phyloP scores from a whole-genome alignment of 2,113 vertebrate species.

The Paratilapia polleni region DNA sequence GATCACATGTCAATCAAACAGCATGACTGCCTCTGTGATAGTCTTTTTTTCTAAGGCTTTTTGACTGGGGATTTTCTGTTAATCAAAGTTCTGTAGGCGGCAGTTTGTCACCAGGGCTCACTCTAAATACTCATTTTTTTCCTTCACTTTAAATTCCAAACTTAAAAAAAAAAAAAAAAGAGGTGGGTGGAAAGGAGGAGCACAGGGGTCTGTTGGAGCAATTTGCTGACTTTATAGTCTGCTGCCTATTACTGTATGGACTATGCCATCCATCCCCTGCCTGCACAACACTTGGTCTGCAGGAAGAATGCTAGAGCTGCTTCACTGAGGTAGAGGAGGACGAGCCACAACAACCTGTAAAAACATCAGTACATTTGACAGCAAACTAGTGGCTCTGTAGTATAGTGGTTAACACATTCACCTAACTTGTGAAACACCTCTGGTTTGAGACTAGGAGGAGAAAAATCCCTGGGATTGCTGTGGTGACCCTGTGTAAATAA shows the following conservation, averaged over 20 bases:
- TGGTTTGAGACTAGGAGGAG: background rate
- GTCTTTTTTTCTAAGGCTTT: background rate
- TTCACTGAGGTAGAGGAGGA: background rate
- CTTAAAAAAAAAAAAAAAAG: background rate
- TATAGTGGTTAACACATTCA: background rate
- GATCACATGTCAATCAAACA: conserved; percentile 42
- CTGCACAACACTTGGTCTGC: background rate
- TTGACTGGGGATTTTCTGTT: conserved; percentile 19
- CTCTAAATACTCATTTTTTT: background rate
- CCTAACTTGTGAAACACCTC: background rate
- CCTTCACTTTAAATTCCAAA: background rate
- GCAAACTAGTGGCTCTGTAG: too few relatives aligned
- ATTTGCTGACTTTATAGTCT: background rate
- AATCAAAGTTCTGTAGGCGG: conserved; percentile 35
- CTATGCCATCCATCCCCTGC: background rate
- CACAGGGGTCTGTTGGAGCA: background rate
- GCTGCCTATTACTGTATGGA: background rate
- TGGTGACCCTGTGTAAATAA: too few relatives aligned
- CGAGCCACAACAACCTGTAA: background rate
- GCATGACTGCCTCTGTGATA: background rate
- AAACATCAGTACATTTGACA: background rate
- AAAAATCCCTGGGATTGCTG: background rate
- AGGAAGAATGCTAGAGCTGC: background rate
- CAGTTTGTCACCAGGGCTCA: conserved; percentile 12
- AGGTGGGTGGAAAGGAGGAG: background rate